phyloP scores from a whole-genome alignment of 2,113 vertebrate genomes.

The Cephalophus harveyi region DNA sequence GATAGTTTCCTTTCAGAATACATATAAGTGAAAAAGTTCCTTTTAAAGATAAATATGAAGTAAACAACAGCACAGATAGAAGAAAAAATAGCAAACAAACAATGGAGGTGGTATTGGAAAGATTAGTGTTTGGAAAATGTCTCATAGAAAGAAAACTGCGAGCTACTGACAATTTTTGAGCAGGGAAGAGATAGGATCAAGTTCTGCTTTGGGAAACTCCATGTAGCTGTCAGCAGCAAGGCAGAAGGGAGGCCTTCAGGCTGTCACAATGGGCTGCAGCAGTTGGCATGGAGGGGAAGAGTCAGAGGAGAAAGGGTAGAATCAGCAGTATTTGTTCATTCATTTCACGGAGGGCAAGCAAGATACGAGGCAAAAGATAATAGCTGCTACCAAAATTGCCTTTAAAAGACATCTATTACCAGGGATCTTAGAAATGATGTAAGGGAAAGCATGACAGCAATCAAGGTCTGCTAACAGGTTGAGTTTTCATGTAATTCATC shows the following conservation, averaged over 20 bases:
- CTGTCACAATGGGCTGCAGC: not conserved
- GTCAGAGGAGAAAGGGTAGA: not conserved
- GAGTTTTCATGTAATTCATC: not conserved
- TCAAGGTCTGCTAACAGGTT: not conserved
- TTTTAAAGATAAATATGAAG: constrained; percentile 53
- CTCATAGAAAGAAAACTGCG: not conserved
- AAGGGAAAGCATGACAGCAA: not conserved
- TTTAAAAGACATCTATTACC: constrained; percentile 15
- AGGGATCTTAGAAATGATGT: not conserved
- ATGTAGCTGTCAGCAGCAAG: not conserved
- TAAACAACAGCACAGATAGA: not conserved
- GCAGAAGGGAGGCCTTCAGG: not conserved
- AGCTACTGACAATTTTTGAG: not conserved
- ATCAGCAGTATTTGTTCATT: not conserved
- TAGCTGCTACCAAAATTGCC: not conserved
- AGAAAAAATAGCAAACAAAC: constrained; percentile 1
- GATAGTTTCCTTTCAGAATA: constrained; percentile 51
- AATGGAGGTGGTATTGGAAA: not conserved
- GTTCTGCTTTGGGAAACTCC: not conserved
- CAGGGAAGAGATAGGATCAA: not conserved
- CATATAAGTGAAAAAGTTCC: constrained; percentile 1
- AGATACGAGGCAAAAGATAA: not conserved
- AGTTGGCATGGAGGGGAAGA: not conserved
- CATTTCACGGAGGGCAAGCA: not conserved
- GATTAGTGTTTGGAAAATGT: not conserved